phyloP scores from a whole-genome alignment of 2,888 invertebrate species.

The Argynnis bischoffii region DNA sequence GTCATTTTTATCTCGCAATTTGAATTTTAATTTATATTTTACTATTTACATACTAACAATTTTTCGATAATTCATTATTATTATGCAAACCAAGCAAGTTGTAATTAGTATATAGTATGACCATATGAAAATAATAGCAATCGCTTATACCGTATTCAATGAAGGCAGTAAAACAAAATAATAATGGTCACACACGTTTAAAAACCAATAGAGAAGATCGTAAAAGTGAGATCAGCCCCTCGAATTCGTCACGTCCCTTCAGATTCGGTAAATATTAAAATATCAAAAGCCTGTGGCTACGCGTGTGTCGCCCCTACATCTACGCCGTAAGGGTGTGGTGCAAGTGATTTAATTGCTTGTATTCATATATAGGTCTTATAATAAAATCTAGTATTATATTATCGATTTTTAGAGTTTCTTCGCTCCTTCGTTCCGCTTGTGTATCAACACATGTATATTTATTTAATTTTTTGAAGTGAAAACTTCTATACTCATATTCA shows the following conservation, averaged over 20 bases:
- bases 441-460: no score
- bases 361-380: no score
- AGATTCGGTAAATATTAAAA: constrained; percentile 51
- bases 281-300: constrained; percentile 59
- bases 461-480: no score
- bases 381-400: no score
- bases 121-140: not conserved
- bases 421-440: no score
- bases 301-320: constrained; percentile 52
- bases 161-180: constrained; percentile 1
- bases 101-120: not conserved
- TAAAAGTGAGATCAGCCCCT: constrained; percentile 31
- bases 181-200: constrained; percentile 24
- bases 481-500: no score
- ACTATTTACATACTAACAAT: no score
- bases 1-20: no score
- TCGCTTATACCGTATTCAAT: not conserved
- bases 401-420: no score
- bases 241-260: constrained; percentile 38
- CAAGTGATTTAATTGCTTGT: constrained; percentile 32
- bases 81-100: no score
- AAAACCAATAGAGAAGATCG: constrained; percentile 29
- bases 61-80: no score
- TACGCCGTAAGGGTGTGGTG: constrained; percentile 45
- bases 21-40: no score